Conservation (phyloP, 2,888 invertebrate species). For the Trissolcus brochymenae region DNA sequence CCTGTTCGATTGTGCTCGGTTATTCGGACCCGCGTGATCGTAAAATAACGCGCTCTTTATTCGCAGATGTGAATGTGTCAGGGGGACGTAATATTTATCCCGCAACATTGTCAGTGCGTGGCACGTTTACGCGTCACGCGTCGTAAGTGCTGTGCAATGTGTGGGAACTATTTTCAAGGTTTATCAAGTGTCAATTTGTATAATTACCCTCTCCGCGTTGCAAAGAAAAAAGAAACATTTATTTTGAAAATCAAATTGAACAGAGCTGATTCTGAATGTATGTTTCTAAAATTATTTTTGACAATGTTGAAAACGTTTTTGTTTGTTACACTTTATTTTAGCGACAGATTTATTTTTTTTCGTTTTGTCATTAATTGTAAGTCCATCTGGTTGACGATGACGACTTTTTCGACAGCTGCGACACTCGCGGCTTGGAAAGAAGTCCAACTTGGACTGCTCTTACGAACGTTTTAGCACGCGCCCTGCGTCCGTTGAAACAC, state of each 20-base stretch:
- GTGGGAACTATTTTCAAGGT: slow-evolving; percentile 39
- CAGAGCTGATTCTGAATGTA: no score
- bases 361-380: not conserved
- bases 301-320: not conserved
- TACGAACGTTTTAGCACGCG: slow-evolving; percentile 69
- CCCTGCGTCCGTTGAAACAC: slow-evolving; percentile 65
- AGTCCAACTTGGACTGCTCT: slow-evolving; percentile 49
- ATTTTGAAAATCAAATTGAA: no score
- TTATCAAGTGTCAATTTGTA: slow-evolving; percentile 4
- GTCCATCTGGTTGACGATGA: slow-evolving; percentile 49
- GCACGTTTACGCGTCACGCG: slow-evolving; percentile 34
- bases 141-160: slow-evolving; percentile 21
- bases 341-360: no score
- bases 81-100: slow-evolving; percentile 39
- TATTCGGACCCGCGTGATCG: slow-evolving; percentile 49
- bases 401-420: slow-evolving; percentile 68
- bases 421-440: slow-evolving; percentile 68
- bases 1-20: slow-evolving; percentile 46
- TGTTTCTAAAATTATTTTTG: not conserved
- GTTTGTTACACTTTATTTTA: not conserved
- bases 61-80: slow-evolving; percentile 38
- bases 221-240: no score
- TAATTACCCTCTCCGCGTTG: no score
- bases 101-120: slow-evolving; percentile 36
- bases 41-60: slow-evolving; percentile 52